These are phyloP conservation scores for Parambassis ranga DNA, from an alignment of 2,797 vertebrate genomes.

Conservation along the genomic window DNA sequence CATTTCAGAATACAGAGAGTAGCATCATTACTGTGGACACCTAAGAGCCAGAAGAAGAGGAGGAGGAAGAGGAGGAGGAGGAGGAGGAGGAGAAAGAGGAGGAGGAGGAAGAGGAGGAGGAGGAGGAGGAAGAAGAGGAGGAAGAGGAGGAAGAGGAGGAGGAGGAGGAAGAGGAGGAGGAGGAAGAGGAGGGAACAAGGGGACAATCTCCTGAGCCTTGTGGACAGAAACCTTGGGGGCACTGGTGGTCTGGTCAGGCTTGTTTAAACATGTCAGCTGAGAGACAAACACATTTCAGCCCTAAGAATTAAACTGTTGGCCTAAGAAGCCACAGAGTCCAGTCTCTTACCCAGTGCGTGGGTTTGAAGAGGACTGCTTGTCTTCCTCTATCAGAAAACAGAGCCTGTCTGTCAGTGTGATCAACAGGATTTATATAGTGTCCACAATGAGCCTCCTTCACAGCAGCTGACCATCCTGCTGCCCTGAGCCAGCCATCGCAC, in stretches of 20 bases:
- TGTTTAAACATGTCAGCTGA: slow-evolving; percentile 42
- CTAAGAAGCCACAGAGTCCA: no score
- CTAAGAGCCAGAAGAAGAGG: neutral
- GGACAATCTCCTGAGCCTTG: neutral
- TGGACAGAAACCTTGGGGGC: slow-evolving; percentile 37
- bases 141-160: neutral
- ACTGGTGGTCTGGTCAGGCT: slow-evolving; percentile 18
- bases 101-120: slow-evolving; percentile 1
- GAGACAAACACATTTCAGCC: neutral
- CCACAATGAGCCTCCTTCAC: neutral
- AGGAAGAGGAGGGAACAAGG: neutral
- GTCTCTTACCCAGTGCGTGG: no score
- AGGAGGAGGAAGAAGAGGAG: slow-evolving; percentile 1
- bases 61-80: neutral
- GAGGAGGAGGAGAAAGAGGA: neutral
- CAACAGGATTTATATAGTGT: neutral
- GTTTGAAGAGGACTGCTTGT: no score
- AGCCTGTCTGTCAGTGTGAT: neutral
- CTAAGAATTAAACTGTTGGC: no score
- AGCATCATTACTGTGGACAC: neutral
- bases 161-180: slow-evolving; percentile 1
- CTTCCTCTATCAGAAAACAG: no score
- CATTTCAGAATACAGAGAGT: slow-evolving; percentile 20
- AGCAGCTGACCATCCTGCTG: slow-evolving; percentile 13
- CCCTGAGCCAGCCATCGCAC: slow-evolving; percentile 13